Conservation (phyloP, 1,140 invertebrate genomes). For the Rhopalosiphum maidis region DNA sequence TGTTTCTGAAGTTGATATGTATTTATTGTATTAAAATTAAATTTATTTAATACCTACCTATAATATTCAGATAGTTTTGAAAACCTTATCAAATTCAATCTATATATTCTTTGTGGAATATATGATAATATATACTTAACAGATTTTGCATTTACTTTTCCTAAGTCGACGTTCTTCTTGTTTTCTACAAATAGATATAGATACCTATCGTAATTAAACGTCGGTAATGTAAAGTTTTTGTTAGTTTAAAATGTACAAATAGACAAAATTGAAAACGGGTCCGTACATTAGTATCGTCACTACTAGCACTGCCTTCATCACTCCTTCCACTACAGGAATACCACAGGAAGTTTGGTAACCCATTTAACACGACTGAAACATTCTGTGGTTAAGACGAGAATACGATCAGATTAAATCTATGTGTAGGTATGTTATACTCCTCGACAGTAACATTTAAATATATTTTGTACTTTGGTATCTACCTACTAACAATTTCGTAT, state of each 20-base stretch:
- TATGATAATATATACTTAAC: neutral
- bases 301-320: neutral
- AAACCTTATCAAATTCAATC: neutral
- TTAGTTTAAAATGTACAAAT: neutral
- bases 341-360: slow-evolving; percentile 5
- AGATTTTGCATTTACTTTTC: neutral
- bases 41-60: neutral
- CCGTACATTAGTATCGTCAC: neutral
- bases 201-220: neutral
- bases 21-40: neutral
- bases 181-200: neutral
- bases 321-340: neutral
- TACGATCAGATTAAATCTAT: neutral
- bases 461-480: neutral
- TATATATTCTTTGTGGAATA: too few relatives aligned
- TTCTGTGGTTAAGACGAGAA: neutral
- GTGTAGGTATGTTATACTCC: neutral
- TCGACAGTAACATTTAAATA: slow-evolving; percentile 6
- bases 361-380: neutral
- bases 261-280: neutral
- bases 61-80: neutral
- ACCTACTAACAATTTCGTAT: neutral
- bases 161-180: neutral
- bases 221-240: neutral
- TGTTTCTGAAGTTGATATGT: neutral